Base-by-base conservation (phyloP, 2,113 vertebrate species). In the Grantiella picta region DNA sequence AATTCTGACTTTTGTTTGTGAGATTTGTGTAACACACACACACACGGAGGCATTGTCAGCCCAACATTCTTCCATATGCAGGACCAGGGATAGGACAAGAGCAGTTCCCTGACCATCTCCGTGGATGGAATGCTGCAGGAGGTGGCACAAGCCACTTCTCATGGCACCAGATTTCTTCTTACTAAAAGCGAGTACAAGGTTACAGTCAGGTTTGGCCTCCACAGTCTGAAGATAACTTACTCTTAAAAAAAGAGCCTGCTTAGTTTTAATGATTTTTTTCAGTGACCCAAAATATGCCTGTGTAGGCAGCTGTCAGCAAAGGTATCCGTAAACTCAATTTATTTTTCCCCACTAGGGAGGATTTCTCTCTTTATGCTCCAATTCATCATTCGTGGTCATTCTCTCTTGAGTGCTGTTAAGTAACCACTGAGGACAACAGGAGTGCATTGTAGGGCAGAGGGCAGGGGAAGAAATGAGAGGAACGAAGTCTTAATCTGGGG, bases 41-140 rank as follows among this genome's bases (percentile, higher is more conserved):
- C 24, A 49, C 11, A 52, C 3, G 40, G 12, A 61, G 12, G 2
- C 13, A 50, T 3, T 4, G 12, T 31, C 15, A 70, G 9, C 3
- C 3, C 29, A 73, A 10, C 2, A 7, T 36, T 75, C 28, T 76
- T 61, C 15, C 9, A 4, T 3, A 20, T 24, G 13, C 7, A 47
- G 35, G 35, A 47, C 7, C 0, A 0, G 9, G 19, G 9, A 13
- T 16, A 63, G 52, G 36, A 73, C 5, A 2, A 18, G 27, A 68
- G 29, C 11, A 15, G 7, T 10, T 71, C 35, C 20, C 12, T 59
- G 33, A 3, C 27, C 12, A 42, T 8, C 7, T 11, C 8, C 0
- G 0, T 24, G 4, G 75, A 29, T 0, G 0, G 29, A 57, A 60
- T 44, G 59, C 24, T 63, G 22, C 6, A 2, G 38, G 5, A 53